phyloP scores from a whole-genome alignment of 2,113 vertebrate genomes.

The Nothocercus julius region DNA sequence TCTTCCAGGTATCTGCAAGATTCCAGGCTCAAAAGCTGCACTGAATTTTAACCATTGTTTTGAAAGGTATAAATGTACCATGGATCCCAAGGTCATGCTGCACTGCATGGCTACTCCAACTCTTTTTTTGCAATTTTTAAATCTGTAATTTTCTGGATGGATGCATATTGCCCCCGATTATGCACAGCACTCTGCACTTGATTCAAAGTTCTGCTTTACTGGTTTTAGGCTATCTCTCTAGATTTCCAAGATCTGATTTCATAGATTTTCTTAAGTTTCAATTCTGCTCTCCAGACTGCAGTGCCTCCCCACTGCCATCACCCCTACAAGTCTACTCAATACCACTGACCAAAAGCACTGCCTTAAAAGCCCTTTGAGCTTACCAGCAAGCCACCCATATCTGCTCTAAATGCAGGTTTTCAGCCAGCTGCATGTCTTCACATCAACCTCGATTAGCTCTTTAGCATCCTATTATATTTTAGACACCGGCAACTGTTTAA shows the following conservation, averaged over 20 bases:
- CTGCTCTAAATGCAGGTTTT: accelerated
- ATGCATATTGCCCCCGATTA: neutral
- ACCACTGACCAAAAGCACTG: neutral
- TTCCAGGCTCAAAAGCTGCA: neutral
- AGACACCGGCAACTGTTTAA: neutral
- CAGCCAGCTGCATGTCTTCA: neutral
- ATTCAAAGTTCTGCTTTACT: neutral
- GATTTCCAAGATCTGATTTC: neutral
- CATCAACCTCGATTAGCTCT: neutral
- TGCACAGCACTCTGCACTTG: neutral
- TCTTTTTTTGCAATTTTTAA: neutral
- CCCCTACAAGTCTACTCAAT: neutral
- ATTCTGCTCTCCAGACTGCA: neutral
- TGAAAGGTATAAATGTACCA: neutral
- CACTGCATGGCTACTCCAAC: neutral
- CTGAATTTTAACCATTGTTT: neutral
- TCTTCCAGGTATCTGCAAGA: neutral
- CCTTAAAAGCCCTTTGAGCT: neutral
- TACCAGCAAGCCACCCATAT: neutral
- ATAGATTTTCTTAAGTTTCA: neutral
- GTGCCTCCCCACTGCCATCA: accelerated
- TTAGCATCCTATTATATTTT: neutral
- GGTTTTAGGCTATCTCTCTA: neutral
- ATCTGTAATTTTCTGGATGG: neutral
- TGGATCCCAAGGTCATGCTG: neutral